phyloP scores from a whole-genome alignment of 2,113 vertebrate genomes.

The Leucosticte australis region DNA sequence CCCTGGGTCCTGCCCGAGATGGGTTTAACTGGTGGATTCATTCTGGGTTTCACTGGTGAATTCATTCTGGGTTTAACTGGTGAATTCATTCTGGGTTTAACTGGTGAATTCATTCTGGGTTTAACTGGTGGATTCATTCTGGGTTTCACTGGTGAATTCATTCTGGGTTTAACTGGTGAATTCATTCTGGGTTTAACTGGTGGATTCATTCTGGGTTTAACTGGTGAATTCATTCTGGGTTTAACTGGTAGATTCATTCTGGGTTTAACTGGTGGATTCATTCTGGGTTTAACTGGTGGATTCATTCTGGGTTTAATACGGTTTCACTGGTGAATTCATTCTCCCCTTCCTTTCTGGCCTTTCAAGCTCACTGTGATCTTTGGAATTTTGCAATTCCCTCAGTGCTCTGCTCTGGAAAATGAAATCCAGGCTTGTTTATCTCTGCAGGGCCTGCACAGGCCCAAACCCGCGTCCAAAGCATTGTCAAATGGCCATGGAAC shows the following conservation, averaged over 20 bases:
- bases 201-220: background rate
- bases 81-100: too few relatives aligned
- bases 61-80: too few relatives aligned
- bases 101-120: too few relatives aligned
- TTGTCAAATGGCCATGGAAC: background rate
- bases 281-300: background rate
- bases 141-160: too few relatives aligned
- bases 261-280: too few relatives aligned
- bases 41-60: too few relatives aligned
- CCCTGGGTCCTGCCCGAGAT: background rate
- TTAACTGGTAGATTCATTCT: background rate
- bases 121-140: too few relatives aligned
- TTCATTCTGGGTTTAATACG: too few relatives aligned
- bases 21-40: background rate
- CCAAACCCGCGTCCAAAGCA: background rate
- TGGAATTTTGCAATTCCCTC: background rate
- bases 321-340: too few relatives aligned
- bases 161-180: too few relatives aligned
- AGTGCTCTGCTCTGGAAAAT: background rate
- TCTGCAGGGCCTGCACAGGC: background rate
- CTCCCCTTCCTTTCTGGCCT: slow-evolving; percentile 1
- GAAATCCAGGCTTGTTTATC: background rate
- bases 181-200: background rate
- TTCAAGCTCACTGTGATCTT: background rate
- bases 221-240: too few relatives aligned